A percentile compares a stretch with the other conserved stretches of the same genome.
Evolutionary conservation across 2,888 invertebrate species (phyloP).

Genomic region (Cecidostiba fungosa): DNA sequence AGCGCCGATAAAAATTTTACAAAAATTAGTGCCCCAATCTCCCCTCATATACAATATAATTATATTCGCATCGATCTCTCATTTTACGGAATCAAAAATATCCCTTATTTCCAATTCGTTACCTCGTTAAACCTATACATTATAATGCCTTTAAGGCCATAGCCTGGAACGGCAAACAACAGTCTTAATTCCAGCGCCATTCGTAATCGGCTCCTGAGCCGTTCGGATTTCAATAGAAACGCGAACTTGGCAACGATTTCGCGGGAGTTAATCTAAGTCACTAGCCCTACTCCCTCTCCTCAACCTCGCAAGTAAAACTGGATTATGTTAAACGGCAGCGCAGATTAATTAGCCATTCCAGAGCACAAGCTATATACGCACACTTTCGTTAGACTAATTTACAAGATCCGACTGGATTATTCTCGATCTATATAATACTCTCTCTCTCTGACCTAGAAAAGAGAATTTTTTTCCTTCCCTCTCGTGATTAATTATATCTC

Average conservation of each 20-base stretch:
- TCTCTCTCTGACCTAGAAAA: slow-evolving; percentile 39
- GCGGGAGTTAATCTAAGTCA: slow-evolving; percentile 37
- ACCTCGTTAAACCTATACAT: too few relatives aligned
- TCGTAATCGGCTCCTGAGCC: not conserved
- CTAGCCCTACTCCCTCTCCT: not conserved
- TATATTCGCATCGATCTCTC: too few relatives aligned
- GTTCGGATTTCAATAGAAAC: not conserved
- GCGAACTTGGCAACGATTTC: slow-evolving; percentile 20
- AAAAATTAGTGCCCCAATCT: too few relatives aligned
- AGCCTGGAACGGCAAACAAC: not conserved
- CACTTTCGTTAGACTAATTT: slow-evolving; percentile 53
- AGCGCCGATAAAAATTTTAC: too few relatives aligned
- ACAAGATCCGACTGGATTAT: slow-evolving; percentile 55
- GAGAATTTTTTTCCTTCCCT: slow-evolving; percentile 40
- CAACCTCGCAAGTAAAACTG: slow-evolving; percentile 34
- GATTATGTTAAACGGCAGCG: slow-evolving; percentile 74
- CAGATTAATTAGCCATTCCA: slow-evolving; percentile 76
- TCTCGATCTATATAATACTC: slow-evolving; percentile 27
- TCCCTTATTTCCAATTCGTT: not conserved
- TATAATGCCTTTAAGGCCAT: not conserved
- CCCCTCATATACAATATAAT: too few relatives aligned
- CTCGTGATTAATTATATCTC: slow-evolving; percentile 44
- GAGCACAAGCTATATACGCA: not conserved
- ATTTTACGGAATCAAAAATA: not conserved
- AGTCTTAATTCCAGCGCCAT: not conserved